Conservation (phyloP, 1,140 invertebrate genomes). For the Diprion similis region DNA sequence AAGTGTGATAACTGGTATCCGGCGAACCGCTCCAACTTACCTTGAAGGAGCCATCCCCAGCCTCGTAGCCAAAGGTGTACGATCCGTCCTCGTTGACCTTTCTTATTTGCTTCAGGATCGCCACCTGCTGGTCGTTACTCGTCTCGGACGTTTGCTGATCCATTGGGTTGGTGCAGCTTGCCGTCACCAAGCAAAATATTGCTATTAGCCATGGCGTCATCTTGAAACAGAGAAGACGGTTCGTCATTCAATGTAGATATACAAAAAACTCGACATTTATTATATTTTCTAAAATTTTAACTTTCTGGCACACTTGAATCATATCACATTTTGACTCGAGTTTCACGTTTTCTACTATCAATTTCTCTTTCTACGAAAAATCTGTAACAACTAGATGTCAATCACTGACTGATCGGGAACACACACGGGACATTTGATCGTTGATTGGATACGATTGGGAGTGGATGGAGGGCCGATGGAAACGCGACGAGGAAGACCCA, state of each 20-base stretch:
- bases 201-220: conserved; percentile 61
- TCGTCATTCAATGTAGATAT: conserved; percentile 18
- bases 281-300: conserved; percentile 10
- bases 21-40: conserved; percentile 41
- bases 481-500: conserved; percentile 33
- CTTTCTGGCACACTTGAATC: neutral
- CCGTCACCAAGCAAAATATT: conserved; percentile 55
- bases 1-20: too few relatives aligned
- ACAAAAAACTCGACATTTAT: neutral
- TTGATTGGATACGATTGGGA: neutral
- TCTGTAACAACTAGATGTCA: neutral
- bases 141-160: conserved; percentile 59
- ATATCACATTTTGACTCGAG: neutral
- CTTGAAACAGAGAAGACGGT: conserved; percentile 42
- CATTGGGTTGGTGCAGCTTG: conserved; percentile 55
- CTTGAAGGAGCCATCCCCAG: conserved; percentile 83
- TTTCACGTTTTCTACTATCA: too few relatives aligned
- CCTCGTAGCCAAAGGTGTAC: conserved; percentile 86
- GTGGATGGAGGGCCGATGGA: neutral
- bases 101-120: conserved; percentile 78
- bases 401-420: neutral
- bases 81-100: conserved; percentile 83
- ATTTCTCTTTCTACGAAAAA: too few relatives aligned
- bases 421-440: neutral
- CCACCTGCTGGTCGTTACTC: conserved; percentile 59